phyloP scores from a whole-genome alignment of 2,797 vertebrate species.

The Peromyscus aztecus region DNA sequence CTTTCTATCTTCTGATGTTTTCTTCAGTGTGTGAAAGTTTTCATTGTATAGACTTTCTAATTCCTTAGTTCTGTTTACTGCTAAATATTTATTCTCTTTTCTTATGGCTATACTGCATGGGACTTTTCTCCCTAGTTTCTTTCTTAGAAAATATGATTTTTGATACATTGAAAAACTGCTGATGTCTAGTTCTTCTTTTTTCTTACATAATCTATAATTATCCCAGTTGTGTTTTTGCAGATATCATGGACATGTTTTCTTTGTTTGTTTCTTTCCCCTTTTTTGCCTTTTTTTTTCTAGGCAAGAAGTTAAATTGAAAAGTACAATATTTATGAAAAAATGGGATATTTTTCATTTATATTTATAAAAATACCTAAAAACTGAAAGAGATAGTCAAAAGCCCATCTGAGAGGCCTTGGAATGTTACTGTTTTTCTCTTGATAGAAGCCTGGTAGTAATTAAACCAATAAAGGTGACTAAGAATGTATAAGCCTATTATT shows the following conservation, averaged over 20 bases:
- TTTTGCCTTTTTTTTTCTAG: background rate
- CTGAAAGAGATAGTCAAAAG: background rate
- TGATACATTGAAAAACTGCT: background rate
- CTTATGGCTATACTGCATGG: background rate
- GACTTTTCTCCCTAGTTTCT: background rate
- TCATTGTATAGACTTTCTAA: background rate
- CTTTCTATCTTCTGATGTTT: background rate
- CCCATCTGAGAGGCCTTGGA: constrained; percentile 1
- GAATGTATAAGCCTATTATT: constrained; percentile 27
- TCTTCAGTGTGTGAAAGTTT: background rate
- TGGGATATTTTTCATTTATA: background rate
- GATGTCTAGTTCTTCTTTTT: background rate
- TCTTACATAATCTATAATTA: background rate
- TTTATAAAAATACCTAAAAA: constrained; percentile 2
- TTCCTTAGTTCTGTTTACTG: background rate
- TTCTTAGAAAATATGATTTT: background rate
- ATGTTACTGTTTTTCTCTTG: constrained; percentile 18
- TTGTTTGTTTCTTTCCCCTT: background rate
- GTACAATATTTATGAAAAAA: background rate
- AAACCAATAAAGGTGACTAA: constrained; percentile 35
- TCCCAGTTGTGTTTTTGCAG: background rate
- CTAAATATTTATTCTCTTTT: background rate
- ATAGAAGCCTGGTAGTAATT: constrained; percentile 36
- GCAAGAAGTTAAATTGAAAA: background rate
- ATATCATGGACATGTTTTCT: background rate